Conservation (phyloP, 2,113 vertebrate species). For the Nibea coibor region DNA sequence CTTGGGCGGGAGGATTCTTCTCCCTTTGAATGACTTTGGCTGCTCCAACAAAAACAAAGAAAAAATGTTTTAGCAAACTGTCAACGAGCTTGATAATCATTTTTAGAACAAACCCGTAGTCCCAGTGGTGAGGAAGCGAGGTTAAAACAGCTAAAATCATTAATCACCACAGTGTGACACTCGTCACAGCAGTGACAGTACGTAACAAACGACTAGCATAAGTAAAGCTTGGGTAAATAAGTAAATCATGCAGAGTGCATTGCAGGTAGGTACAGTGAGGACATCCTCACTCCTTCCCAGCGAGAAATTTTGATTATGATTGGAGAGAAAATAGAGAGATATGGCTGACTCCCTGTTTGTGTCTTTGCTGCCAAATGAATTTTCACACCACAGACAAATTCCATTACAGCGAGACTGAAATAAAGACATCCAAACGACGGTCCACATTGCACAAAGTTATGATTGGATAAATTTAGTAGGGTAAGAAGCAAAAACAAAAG, state of each 20-base stretch:
- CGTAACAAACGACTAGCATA: neutral
- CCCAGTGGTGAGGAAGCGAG: neutral
- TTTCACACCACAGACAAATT: slow-evolving; percentile 24
- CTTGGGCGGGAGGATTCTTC: neutral
- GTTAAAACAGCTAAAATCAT: neutral
- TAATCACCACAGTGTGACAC: neutral
- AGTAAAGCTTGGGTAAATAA: neutral
- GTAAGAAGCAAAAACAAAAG: neutral
- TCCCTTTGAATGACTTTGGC: neutral
- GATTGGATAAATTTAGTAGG: neutral
- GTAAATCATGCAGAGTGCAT: neutral
- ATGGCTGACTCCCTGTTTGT: slow-evolving; percentile 7
- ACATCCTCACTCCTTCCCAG: neutral
- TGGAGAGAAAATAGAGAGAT: slow-evolving; percentile 19
- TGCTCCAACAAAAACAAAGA: neutral
- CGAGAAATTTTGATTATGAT: slow-evolving; percentile 20
- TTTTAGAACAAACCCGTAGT: neutral
- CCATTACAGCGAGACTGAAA: slow-evolving; percentile 8
- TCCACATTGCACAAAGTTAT: neutral
- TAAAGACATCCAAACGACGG: slow-evolving; percentile 11
- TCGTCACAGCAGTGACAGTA: neutral
- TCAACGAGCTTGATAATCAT: neutral
- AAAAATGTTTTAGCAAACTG: neutral
- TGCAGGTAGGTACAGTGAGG: neutral
- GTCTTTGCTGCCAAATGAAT: slow-evolving; percentile 47